A percentile compares a stretch with the other conserved stretches of the same genome.
Evolutionary conservation across 2,113 vertebrate species (phyloP).

Genomic region (Cnemophilus loriae): DNA sequence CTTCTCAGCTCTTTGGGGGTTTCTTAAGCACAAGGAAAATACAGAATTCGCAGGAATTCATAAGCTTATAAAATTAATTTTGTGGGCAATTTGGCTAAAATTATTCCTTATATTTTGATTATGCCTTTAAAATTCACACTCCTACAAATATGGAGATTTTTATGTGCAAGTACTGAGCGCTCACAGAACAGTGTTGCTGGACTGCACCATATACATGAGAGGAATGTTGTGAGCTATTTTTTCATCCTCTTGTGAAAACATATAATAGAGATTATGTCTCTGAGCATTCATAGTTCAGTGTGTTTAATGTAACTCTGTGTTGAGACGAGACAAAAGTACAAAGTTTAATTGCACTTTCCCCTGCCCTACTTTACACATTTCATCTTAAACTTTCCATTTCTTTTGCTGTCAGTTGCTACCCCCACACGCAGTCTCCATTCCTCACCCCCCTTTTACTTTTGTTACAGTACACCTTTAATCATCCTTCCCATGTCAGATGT

Average conservation of each 20-base stretch:
- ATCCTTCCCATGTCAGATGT: neutral
- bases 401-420: neutral
- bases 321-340: neutral
- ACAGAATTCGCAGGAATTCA: neutral
- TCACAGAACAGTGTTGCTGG: neutral
- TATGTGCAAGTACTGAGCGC: neutral
- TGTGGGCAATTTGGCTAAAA: slow-evolving; percentile 16
- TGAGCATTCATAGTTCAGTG: neutral
- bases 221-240: neutral
- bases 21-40: slow-evolving; percentile 8
- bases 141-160: neutral
- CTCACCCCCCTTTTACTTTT: neutral
- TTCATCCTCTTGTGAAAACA: neutral
- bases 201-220: neutral
- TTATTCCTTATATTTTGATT: neutral
- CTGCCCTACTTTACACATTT: neutral
- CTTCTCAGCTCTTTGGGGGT: neutral
- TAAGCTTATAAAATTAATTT: slow-evolving; percentile 39
- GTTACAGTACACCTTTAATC: neutral
- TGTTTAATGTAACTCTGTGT: neutral
- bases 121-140: slow-evolving; percentile 34
- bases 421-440: neutral
- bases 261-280: neutral
- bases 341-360: neutral
- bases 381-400: neutral